Conservation (phyloP, 1,140 invertebrate genomes). For the Thaumetopoea pityocampa region DNA sequence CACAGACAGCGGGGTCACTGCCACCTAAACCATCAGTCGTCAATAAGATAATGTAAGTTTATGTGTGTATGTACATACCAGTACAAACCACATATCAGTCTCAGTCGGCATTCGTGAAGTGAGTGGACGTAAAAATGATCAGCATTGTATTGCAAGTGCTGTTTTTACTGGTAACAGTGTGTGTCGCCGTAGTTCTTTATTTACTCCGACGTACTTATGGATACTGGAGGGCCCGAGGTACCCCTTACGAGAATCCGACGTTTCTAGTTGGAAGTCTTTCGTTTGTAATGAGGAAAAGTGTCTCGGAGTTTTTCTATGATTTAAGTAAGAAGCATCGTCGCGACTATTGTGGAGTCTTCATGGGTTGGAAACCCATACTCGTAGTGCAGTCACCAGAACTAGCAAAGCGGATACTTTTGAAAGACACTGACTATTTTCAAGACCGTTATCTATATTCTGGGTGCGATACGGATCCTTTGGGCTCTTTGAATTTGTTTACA, state of each 20-base stretch:
- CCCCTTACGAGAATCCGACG: constrained; percentile 37
- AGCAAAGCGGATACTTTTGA: constrained; percentile 37
- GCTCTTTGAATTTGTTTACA: constrained; percentile 51
- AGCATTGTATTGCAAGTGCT: constrained; percentile 1
- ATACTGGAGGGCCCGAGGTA: constrained; percentile 42
- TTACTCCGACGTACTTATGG: constrained; percentile 22
- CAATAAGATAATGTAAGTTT: no score
- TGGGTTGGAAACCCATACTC: constrained; percentile 39
- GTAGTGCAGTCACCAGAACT: constrained; percentile 46
- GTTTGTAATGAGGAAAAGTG: constrained; percentile 43
- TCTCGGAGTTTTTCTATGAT: constrained; percentile 39
- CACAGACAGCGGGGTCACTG: no score
- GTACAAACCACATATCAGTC: background rate
- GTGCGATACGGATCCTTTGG: constrained; percentile 42
- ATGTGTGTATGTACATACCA: no score
- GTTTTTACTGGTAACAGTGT: constrained; percentile 3
- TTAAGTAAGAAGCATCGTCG: constrained; percentile 29
- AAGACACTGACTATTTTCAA: constrained; percentile 45
- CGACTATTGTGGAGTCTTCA: constrained; percentile 44
- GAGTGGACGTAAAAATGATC: constrained; percentile 8
- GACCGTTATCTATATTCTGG: constrained; percentile 41
- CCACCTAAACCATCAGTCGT: no score
- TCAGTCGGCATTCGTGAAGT: background rate
- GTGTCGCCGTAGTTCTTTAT: constrained; percentile 2
- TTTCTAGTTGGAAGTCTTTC: constrained; percentile 37